Percentiles rank a stretch among this genome's conserved stretches.
These are phyloP conservation scores for Oxyura jamaicensis DNA, from an alignment of 2,113 vertebrate species.

Conservation along the genomic window DNA sequence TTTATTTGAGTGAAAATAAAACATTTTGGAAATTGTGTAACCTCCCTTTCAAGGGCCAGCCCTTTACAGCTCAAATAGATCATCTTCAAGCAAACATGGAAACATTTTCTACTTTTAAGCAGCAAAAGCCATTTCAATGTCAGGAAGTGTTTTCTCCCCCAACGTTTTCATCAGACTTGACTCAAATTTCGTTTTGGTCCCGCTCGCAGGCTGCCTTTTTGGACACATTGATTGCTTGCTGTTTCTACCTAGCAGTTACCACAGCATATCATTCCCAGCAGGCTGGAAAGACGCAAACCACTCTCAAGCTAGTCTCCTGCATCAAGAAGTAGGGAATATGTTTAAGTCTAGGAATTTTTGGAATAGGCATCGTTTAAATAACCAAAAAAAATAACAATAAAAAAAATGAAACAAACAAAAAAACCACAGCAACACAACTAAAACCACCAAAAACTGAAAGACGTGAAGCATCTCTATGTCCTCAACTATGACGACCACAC, in stretches of 20 bases:
- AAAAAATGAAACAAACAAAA: not conserved
- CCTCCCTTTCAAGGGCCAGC: not conserved
- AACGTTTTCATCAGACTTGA: slow-evolving; percentile 24
- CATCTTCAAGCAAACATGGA: not conserved
- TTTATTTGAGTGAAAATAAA: not conserved
- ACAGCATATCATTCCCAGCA: not conserved
- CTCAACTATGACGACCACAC: not conserved
- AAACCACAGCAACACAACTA: not conserved
- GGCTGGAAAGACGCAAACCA: not conserved
- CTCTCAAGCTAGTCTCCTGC: not conserved
- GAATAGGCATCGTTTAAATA: not conserved
- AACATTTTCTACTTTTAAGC: slow-evolving; percentile 5
- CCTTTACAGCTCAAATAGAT: not conserved
- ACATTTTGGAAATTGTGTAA: not conserved
- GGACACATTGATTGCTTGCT: not conserved
- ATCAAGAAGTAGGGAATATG: not conserved
- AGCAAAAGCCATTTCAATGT: not conserved
- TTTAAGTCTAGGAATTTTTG: not conserved
- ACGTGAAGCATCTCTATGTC: not conserved
- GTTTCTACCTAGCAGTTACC: slow-evolving; percentile 23
- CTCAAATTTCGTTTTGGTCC: slow-evolving; percentile 20
- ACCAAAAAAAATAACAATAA: not conserved
- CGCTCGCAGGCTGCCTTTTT: not conserved
- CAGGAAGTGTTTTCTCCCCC: not conserved
- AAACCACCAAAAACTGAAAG: not conserved